Conservation (phyloP, 1,140 invertebrate genomes). For the Drosophila auraria region DNA sequence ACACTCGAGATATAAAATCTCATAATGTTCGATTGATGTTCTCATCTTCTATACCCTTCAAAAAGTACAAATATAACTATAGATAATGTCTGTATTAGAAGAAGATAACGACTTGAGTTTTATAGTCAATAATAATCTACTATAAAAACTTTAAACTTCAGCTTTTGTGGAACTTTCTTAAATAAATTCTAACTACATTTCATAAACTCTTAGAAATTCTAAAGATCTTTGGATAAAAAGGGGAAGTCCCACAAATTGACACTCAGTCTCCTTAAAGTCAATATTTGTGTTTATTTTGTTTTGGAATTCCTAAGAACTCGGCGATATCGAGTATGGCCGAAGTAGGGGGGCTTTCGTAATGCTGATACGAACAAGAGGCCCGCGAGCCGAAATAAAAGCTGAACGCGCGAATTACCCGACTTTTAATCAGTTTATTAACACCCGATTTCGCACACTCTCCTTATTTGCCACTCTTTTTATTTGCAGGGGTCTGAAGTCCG, state of each 20-base stretch:
- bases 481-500: slow-evolving; percentile 56
- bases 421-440: slow-evolving; percentile 47
- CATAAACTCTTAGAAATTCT: background rate
- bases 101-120: slow-evolving; percentile 2
- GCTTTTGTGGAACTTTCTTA: background rate
- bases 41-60: slow-evolving; percentile 1
- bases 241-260: background rate
- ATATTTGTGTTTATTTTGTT: slow-evolving; percentile 13
- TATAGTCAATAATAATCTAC: background rate
- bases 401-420: slow-evolving; percentile 23
- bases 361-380: slow-evolving; percentile 5
- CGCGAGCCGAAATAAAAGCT: slow-evolving; percentile 16
- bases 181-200: background rate
- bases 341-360: slow-evolving; percentile 14
- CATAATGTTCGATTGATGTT: slow-evolving; percentile 13
- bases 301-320: background rate
- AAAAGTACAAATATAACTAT: background rate
- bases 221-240: background rate
- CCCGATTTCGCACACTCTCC: slow-evolving; percentile 14
- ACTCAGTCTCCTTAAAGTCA: background rate
- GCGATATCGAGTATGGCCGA: slow-evolving; percentile 9
- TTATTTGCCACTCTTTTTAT: background rate
- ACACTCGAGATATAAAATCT: slow-evolving; percentile 30
- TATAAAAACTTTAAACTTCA: background rate
- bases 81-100: background rate